A percentile compares a stretch with the other conserved stretches of the same genome.
phyloP scores from a whole-genome alignment of 2,113 vertebrate species.

The Donacobius atricapilla region DNA sequence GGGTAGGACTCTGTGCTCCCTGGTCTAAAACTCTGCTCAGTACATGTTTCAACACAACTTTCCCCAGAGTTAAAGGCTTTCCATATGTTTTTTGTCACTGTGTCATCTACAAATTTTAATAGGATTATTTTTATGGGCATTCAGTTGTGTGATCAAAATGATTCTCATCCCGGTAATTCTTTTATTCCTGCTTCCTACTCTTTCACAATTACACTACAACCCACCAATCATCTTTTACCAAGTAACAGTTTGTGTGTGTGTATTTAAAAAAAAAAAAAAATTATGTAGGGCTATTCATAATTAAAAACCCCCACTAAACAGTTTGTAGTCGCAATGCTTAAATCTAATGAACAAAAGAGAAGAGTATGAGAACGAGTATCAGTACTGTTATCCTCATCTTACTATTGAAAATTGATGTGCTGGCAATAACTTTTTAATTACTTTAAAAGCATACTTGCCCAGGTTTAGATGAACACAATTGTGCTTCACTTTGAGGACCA shows the following conservation, averaged over 20 bases:
- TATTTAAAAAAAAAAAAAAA: too few relatives aligned
- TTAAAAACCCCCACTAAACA: fast-evolving
- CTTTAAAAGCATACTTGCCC: not conserved
- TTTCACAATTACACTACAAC: not conserved
- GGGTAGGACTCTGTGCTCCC: not conserved
- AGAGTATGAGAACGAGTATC: not conserved
- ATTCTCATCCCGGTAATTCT: not conserved
- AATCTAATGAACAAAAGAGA: not conserved
- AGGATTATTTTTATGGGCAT: not conserved
- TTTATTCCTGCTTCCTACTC: not conserved
- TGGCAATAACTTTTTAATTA: not conserved
- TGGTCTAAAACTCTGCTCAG: not conserved
- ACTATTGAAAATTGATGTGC: not conserved
- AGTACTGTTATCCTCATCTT: not conserved
- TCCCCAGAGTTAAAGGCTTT: not conserved
- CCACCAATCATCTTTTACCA: not conserved
- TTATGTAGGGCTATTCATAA: not conserved
- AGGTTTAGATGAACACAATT: not conserved
- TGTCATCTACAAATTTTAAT: not conserved
- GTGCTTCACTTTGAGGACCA: not conserved
- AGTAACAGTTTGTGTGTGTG: not conserved
- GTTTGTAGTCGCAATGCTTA: not conserved
- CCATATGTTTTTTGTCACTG: not conserved
- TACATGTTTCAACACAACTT: not conserved
- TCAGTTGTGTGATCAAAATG: not conserved